These are phyloP conservation scores for Rhingia rostrata DNA, from an alignment of 2,888 invertebrate species.

Conservation along the genomic window DNA sequence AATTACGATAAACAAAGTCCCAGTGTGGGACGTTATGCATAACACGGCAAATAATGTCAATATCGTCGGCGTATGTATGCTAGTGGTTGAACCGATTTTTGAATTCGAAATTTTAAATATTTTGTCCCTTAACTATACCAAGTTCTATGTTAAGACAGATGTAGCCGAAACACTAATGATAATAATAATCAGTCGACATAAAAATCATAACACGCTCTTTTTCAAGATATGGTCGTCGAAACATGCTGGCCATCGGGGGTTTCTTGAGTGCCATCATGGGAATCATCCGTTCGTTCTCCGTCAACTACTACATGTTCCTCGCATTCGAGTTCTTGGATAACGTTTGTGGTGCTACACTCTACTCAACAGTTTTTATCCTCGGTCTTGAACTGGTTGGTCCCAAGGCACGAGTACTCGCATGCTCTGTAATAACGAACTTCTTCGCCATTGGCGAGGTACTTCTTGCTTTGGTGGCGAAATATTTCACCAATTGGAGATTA, in stretches of 20 bases:
- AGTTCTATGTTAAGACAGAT: no score
- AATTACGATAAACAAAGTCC: no score
- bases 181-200: no score
- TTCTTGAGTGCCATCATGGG: slow-evolving; percentile 87
- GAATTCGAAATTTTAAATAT: no score
- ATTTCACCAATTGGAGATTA: slow-evolving; percentile 87
- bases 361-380: slow-evolving; percentile 88
- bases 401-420: slow-evolving; percentile 88
- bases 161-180: no score
- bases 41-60: no score
- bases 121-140: no score
- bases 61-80: no score
- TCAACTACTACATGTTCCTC: slow-evolving; percentile 88
- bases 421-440: slow-evolving; percentile 88
- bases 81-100: no score
- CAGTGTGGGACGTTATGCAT: no score
- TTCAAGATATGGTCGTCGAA: slow-evolving; percentile 85
- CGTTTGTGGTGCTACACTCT: slow-evolving; percentile 87
- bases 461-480: slow-evolving; percentile 87
- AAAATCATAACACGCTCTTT: no score
- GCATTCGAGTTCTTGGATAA: slow-evolving; percentile 89
- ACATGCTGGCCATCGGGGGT: slow-evolving; percentile 84
- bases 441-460: slow-evolving; percentile 88
- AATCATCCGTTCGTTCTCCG: slow-evolving; percentile 87
- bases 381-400: slow-evolving; percentile 92